A percentile compares a stretch with the other conserved stretches of the same genome.
Conservation (phyloP, 1,140 invertebrate genomes). For the Hestina assimilis region DNA sequence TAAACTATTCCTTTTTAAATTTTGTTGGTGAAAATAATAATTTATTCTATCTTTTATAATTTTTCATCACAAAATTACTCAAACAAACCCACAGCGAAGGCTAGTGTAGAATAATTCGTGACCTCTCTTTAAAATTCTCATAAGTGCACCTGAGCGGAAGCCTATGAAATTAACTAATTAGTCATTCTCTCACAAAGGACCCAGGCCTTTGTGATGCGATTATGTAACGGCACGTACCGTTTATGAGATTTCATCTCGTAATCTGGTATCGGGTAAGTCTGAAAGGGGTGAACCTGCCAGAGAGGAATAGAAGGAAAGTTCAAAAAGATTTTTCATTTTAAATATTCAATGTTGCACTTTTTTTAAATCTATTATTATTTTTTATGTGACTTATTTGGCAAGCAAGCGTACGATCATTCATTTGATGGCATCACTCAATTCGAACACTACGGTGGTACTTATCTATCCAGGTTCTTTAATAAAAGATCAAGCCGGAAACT, state of each 20-base stretch:
- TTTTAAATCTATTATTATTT: no score
- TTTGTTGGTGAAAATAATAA: no score
- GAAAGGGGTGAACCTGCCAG: neutral
- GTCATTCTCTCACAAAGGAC: conserved; percentile 19
- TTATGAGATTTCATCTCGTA: conserved; percentile 26
- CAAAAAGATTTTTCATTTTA: neutral
- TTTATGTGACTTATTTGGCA: no score
- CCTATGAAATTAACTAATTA: conserved; percentile 39
- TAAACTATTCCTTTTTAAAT: no score
- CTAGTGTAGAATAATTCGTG: conserved; percentile 5
- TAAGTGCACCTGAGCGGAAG: conserved; percentile 23
- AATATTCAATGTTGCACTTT: no score
- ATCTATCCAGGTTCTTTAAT: no score
- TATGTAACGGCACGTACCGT: conserved; percentile 11
- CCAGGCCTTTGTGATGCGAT: conserved; percentile 25
- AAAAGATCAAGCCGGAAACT: no score
- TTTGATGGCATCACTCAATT: no score
- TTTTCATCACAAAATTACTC: no score
- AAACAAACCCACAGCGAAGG: neutral
- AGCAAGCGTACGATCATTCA: no score
- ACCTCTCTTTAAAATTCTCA: conserved; percentile 19
- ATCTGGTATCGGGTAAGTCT: conserved; percentile 1
- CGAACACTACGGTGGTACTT: no score
- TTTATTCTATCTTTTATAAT: no score
- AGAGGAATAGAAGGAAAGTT: neutral